Evolutionary conservation across 2,113 vertebrate genomes (phyloP), one percentile per base, ranked within the genome.

Genomic region (Ammospiza nelsoni): DNA sequence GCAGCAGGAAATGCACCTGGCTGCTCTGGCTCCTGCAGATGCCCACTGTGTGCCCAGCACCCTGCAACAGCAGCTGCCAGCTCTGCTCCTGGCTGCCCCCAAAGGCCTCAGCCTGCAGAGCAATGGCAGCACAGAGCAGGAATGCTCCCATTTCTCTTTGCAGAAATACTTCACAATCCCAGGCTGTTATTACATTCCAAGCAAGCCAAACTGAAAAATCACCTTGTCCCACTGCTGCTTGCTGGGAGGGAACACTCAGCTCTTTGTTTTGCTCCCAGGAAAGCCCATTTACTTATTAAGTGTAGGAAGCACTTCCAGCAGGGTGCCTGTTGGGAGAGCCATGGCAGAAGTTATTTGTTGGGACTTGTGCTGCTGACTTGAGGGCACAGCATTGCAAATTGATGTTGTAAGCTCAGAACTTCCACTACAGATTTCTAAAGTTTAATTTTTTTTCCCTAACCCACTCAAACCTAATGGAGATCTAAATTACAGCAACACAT

Each of bases 301-400:
- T 9, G 41, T 12, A 83, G 92, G 90, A 95, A 93, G 90, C 71
- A 63, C 25, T 92, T 92, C 83, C 88, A 93, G 94, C 88, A 92
- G 79, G 43, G 94, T 9, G 48, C 81, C 88, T 77, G 7, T 14
- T 75, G 93, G 90, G 92, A 86, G 73, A 89, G 72, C 22, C 78
- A 69, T 1, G 62, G 62, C 63, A 80, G 79, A 71, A 43, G 21
- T 48, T 48, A 51, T 41, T 90, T 93, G 68, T n/a, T 86, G 63
- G 88, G 84, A 86, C 72, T 61, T 59, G 67, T 31, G 74, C 31
- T 72, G 82, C 84, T 90, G 51, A 62, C 87, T 75, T 31, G 48
- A 91, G 71, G 58, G 87, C 66, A 63, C 3, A 94, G 72, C 33
- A 4, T 5, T 75, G 72, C n/a, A 94, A 63, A 88, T 41, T 44